Evolutionary conservation across 2,113 vertebrate genomes (phyloP).

Genomic region (Carassius gibelio): DNA sequence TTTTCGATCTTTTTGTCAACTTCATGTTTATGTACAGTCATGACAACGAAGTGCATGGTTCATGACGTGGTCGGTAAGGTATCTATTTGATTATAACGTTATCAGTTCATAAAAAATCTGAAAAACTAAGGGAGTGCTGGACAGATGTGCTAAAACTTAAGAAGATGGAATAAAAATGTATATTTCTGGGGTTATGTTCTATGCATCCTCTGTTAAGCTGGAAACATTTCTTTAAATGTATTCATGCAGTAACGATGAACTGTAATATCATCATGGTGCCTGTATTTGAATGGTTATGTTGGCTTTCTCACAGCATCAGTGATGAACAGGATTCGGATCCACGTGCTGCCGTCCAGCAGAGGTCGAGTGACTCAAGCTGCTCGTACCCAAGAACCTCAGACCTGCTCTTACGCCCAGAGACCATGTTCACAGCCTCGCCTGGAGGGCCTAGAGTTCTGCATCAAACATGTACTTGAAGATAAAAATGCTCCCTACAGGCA

Average conservation of each 20-base stretch:
- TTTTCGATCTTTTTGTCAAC: background rate
- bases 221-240: background rate
- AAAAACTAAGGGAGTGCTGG: no score
- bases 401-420: constrained; percentile 84
- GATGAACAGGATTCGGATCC: constrained; percentile 98
- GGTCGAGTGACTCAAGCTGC: constrained; percentile 83
- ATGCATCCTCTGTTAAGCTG: background rate
- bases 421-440: constrained; percentile 89
- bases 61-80: background rate
- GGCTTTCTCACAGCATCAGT: constrained; percentile 56
- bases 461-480: constrained; percentile 95
- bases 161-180: no score
- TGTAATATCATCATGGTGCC: background rate
- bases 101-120: background rate
- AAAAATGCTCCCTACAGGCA: constrained; percentile 92
- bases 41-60: background rate
- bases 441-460: constrained; percentile 92
- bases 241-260: background rate
- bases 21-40: background rate
- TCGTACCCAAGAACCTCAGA: constrained; percentile 80
- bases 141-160: no score
- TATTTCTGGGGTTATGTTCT: background rate
- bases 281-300: background rate
- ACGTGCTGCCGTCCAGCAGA: constrained; percentile 87
- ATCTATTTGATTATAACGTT: background rate